Base-by-base conservation (phyloP, 2,888 invertebrate genomes). In the Orthosia cruda region DNA sequence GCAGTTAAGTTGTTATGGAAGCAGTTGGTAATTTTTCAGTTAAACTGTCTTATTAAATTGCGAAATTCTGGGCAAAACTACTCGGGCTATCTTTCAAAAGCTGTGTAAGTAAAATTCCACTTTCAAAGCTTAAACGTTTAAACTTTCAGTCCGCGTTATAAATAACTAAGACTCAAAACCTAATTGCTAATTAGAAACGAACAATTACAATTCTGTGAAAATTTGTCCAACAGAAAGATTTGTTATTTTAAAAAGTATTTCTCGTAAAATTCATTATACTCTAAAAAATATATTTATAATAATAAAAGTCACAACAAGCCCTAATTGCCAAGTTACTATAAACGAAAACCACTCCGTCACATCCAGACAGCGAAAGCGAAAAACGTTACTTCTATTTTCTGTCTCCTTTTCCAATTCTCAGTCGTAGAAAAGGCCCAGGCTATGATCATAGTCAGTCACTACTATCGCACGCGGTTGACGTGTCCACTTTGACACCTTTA, bases 371-470 rank as follows among this genome's bases (percentile, higher is more conserved):
- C 40, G 9, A 40, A 40, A 65, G 5, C 55, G 16, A 62, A 67
- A 69, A 74, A 59, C 15, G 1, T 23, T 64, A 54, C 57, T 47
- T 71, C 26, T 20, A 47, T 68, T 32, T 63, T 50, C 4, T 32
- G 49, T 65, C 73, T 40, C 13, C 26, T 63, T 64, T 58, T 57
- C 32, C 70, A 67, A 65, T 40, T 57, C 47, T 47, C 45, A 63
- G 32, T 57, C n/a, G n/a, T 32, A 71, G 68, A 32, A 81, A 84
- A 57, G n/a, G n/a, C n/a, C n/a, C n/a, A n/a, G n/a, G n/a, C n/a
- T n/a, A n/a, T n/a, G n/a, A n/a, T n/a, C n/a, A n/a, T n/a, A n/a
- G n/a, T n/a, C n/a, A n/a, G n/a, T n/a, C n/a, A n/a, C n/a, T n/a
- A n/a, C n/a, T n/a, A n/a, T n/a, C n/a, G n/a, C n/a, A n/a, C n/a